A percentile compares a stretch with the other conserved stretches of the same genome.
These are phyloP conservation scores for Lathamus discolor DNA, from an alignment of 2,113 vertebrate genomes.

Conservation along the genomic window DNA sequence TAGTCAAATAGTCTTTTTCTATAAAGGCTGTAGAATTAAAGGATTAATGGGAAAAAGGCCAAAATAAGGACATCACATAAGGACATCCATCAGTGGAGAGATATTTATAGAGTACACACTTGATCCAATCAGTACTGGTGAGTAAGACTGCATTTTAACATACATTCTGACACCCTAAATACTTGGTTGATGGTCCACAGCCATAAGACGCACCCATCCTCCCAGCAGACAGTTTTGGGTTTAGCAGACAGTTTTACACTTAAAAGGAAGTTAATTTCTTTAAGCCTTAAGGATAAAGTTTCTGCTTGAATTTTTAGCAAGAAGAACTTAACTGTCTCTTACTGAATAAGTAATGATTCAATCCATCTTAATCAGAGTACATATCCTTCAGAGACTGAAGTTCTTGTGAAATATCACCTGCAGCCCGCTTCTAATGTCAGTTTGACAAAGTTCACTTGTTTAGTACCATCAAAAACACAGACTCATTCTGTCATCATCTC, in stretches of 20 bases:
- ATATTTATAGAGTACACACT: not conserved
- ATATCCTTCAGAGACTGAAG: slow-evolving; percentile 3
- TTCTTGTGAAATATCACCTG: slow-evolving; percentile 1
- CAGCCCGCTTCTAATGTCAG: not conserved
- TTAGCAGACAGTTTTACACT: not conserved
- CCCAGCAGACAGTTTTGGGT: not conserved
- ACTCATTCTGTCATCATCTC: not conserved
- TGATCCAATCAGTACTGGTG: not conserved
- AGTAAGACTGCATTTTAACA: not conserved
- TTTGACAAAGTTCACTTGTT: slow-evolving; percentile 3
- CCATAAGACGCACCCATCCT: not conserved
- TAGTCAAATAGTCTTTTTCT: not conserved
- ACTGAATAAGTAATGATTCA: slow-evolving; percentile 26
- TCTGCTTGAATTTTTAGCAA: slow-evolving; percentile 5
- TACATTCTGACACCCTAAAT: not conserved
- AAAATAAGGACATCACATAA: not conserved
- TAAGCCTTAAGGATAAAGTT: not conserved
- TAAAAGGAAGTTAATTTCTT: not conserved
- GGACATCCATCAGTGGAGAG: not conserved
- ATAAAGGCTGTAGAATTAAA: not conserved
- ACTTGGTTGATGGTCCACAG: not conserved
- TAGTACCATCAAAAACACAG: not conserved
- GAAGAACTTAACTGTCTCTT: slow-evolving; percentile 5
- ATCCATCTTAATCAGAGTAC: slow-evolving; percentile 37
- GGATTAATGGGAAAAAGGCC: not conserved